phyloP scores from a whole-genome alignment of 2,888 invertebrate genomes.

The Alitta virens region DNA sequence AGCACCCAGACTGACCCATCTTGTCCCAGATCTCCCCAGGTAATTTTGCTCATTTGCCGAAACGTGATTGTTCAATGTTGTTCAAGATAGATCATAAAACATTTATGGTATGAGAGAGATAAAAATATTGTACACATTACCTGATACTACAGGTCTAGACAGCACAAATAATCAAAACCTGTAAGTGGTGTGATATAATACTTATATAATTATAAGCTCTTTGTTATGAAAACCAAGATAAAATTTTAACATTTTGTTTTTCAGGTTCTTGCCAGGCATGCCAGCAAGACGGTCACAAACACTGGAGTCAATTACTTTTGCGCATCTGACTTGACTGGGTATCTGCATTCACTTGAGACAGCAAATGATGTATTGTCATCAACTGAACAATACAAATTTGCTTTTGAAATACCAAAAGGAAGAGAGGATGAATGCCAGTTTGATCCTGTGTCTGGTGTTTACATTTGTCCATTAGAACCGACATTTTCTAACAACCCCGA shows the following conservation, averaged over 20 bases:
- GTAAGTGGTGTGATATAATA: too few relatives aligned
- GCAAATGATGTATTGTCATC: conserved; percentile 28
- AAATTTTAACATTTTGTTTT: too few relatives aligned
- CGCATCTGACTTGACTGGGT: conserved; percentile 28
- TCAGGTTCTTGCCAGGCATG: neutral
- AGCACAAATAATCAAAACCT: too few relatives aligned
- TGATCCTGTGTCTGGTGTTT: conserved; percentile 18
- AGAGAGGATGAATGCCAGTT: conserved; percentile 17
- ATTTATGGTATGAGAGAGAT: too few relatives aligned
- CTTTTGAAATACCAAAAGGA: neutral
- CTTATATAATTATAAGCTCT: too few relatives aligned
- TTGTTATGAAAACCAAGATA: too few relatives aligned
- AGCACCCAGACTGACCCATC: conserved; percentile 28
- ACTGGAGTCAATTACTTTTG: conserved; percentile 38
- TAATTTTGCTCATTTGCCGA: too few relatives aligned
- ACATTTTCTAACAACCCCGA: neutral
- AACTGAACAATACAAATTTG: conserved; percentile 9
- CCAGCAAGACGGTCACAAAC: conserved; percentile 20
- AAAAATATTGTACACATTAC: too few relatives aligned
- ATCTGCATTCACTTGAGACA: conserved; percentile 24
- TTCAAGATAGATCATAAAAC: too few relatives aligned
- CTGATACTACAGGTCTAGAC: too few relatives aligned
- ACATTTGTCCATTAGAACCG: conserved; percentile 11
- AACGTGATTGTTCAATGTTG: too few relatives aligned
- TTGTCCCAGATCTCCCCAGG: conserved; percentile 27